A percentile compares a stretch with the other conserved stretches of the same genome.
Conservation (phyloP, 2,797 vertebrate species). For the Allobates femoralis region DNA sequence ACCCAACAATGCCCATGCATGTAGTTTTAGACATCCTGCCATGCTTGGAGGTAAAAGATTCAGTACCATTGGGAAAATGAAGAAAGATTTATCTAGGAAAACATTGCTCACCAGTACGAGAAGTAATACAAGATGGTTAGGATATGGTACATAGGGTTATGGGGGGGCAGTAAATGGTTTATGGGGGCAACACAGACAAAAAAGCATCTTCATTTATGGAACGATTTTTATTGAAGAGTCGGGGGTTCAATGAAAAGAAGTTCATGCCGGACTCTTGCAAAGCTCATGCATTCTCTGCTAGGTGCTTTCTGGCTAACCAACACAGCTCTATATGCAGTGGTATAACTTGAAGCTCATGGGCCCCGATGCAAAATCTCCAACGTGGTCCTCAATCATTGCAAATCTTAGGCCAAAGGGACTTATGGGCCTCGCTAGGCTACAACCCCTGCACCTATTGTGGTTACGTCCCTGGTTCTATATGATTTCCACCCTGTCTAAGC, state of each 20-base stretch:
- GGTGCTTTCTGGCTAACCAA: background rate
- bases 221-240: background rate
- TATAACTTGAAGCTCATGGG: too few relatives aligned
- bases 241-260: background rate
- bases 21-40: conserved; percentile 7
- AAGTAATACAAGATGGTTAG: background rate
- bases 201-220: background rate
- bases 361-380: too few relatives aligned
- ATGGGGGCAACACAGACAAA: background rate
- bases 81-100: background rate
- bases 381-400: too few relatives aligned
- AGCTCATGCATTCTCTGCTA: background rate
- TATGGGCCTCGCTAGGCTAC: too few relatives aligned
- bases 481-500: too few relatives aligned
- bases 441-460: too few relatives aligned
- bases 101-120: background rate
- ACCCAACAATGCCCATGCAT: conserved; percentile 29
- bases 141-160: background rate
- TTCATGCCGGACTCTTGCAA: background rate
- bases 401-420: too few relatives aligned
- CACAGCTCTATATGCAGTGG: too few relatives aligned
- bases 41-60: conserved; percentile 19
- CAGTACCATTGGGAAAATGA: background rate
- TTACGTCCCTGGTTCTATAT: too few relatives aligned
- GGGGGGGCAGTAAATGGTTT: background rate